Conservation (phyloP, 2,797 vertebrate species). For the Orestias chungarensis region DNA sequence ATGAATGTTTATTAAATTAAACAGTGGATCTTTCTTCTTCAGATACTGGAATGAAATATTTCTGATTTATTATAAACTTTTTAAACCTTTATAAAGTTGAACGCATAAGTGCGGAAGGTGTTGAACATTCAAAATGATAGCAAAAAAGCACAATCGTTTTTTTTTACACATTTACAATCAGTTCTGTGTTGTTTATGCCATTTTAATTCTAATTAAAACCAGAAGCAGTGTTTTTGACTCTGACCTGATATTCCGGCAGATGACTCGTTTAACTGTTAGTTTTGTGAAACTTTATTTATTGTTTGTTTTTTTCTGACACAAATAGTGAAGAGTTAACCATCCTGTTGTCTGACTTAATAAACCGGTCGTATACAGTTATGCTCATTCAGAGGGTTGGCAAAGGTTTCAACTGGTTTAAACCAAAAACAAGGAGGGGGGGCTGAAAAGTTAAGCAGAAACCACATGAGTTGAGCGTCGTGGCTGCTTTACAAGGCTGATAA, state of each 20-base stretch:
- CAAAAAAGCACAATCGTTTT: too few relatives aligned
- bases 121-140: too few relatives aligned
- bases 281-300: not conserved
- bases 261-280: not conserved
- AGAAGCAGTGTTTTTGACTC: not conserved
- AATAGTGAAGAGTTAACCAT: not conserved
- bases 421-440: not conserved
- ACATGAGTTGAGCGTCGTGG: slow-evolving; percentile 1
- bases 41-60: too few relatives aligned
- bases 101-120: too few relatives aligned
- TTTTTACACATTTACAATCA: not conserved
- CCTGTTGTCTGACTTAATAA: not conserved
- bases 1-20: too few relatives aligned
- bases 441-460: slow-evolving; percentile 22
- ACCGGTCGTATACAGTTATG: not conserved
- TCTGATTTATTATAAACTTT: too few relatives aligned
- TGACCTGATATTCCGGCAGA: not conserved
- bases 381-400: not conserved
- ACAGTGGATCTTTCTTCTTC: too few relatives aligned
- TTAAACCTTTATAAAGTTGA: too few relatives aligned
- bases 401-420: not conserved
- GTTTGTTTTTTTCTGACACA: not conserved
- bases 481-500: slow-evolving; percentile 49
- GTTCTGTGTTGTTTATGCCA: not conserved
- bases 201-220: not conserved